Evolutionary conservation across 2,113 vertebrate genomes (phyloP), one percentile per base, ranked within the genome.

Genomic region (Helogale parvula): DNA sequence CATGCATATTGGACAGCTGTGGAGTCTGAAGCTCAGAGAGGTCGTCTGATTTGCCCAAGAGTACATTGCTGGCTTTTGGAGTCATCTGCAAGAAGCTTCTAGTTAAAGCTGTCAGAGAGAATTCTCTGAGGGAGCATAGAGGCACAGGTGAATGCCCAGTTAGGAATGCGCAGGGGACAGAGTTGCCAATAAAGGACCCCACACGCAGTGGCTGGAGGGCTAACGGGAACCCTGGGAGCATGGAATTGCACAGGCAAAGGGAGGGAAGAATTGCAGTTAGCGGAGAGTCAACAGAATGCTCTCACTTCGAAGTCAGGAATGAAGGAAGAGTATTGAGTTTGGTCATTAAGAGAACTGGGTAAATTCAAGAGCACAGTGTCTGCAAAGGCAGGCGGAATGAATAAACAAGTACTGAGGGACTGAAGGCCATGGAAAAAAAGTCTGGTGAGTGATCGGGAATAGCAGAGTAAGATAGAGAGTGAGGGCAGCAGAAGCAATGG

Each of bases 291-390:
- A 93, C 27, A 0, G 50, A 54, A 15, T 21, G 31, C 13, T 81
- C 45, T 92, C 50, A 50, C 77, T 65, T 60, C 74, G 81, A 60
- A 77, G 79, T 79, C 54, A 94, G 60, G 47, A 81, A 7, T 88
- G 54, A 93, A 68, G 82, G 41, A 89, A 54, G 38, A 35, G 29
- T 81, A 31, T 45, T 71, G 33, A 79, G 72, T 83, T 60, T 83
- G 54, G 54, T 71, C 14, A 69, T 21, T 38, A 88, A 74, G 47
- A 93, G 63, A 93, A 14, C 65, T 54, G 65, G 76, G 54, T 90
- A 87, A 79, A 72, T 87, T 97, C 15, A 83, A 60, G 68, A 93
- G 13, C 89, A 54, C 25, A 82, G 3, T 89, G 95, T 95, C 60
- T 91, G 14, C 47, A 68, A 35, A 79, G 9, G 66, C 50, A 52